Evolutionary conservation across 2,888 invertebrate genomes (phyloP).

Genomic region (Rhimphoctona megacephalus): DNA sequence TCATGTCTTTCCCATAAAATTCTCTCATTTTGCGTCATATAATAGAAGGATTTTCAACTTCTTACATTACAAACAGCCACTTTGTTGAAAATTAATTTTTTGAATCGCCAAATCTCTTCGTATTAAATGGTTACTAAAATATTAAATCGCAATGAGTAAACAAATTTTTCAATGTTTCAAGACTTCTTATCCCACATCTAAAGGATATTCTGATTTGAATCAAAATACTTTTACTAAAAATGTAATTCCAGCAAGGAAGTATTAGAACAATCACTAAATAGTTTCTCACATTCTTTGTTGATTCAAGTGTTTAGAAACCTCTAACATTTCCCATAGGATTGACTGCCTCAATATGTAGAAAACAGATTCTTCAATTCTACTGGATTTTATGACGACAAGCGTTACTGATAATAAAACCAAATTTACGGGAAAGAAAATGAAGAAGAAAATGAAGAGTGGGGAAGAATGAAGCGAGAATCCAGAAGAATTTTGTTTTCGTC

Average conservation of each 20-base stretch:
- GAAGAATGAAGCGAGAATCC: background rate
- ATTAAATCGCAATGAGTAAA: background rate
- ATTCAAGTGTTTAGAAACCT: background rate
- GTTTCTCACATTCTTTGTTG: background rate
- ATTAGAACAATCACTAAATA: background rate
- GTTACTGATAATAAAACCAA: conserved; percentile 38
- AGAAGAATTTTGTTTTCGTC: background rate
- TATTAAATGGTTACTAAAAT: background rate
- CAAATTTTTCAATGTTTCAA: background rate
- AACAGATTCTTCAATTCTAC: background rate
- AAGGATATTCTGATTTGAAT: background rate
- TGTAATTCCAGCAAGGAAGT: background rate
- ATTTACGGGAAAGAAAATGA: background rate
- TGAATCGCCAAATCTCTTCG: too few relatives aligned
- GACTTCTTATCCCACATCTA: background rate
- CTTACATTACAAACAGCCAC: background rate
- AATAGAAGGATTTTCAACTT: background rate
- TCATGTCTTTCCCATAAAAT: background rate
- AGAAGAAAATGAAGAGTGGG: background rate
- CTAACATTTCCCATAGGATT: background rate
- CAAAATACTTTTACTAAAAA: background rate
- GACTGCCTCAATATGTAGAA: background rate
- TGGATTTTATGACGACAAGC: conserved; percentile 22
- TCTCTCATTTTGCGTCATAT: background rate
- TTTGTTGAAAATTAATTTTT: background rate